Base-by-base conservation (phyloP, 2,797 vertebrate genomes). In the Florisuga fusca region DNA sequence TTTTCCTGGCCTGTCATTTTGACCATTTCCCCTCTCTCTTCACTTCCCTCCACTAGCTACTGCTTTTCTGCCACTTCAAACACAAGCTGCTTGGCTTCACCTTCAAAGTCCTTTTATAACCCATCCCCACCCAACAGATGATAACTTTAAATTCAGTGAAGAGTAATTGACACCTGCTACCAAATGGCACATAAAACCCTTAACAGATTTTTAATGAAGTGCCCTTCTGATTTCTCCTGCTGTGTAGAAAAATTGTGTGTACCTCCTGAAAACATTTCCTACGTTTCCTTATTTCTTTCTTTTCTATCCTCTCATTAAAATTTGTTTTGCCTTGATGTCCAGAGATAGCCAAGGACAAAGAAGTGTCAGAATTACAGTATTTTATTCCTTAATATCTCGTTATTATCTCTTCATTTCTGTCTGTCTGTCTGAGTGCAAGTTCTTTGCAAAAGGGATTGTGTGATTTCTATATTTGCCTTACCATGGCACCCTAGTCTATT, bases 61-160 rank as follows among this genome's bases (percentile, higher is more conserved):
- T 45, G 33, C 66, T 90, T 95, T 95, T 90, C 80, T 94, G 27
- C 36, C 41, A 90, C 86, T 93, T 95, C 93, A 94, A 69, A 88
- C 59, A 82, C 63, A 89, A 92, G 63, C 67, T 91, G 59, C 67
- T 87, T 84, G 69, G 27, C 63, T 86, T 91, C 71, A 86, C 48
- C 80, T 95, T 89, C 90, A 95, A 94, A 96, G 67, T 7, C 18
- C 38, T 91, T 87, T 81, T 62, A 68, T 1, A 4, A 72, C n/a
- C 43, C n/a, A 80, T 87, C 51, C 50, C 84, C 82, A 93, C 89
- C 79, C 58, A 46, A 75, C 69, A 91, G 68, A 92, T 92, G 50
- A 83, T 91, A 41, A 41, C 69, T 92, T 45, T 78, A 78, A 46
- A 27, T 81, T 90, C 73, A 66, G 34, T 33, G 46, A 91, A 78